These are phyloP conservation scores for Brachypodius melanocephalos DNA, from an alignment of 2,113 vertebrate species.

Conservation along the genomic window DNA sequence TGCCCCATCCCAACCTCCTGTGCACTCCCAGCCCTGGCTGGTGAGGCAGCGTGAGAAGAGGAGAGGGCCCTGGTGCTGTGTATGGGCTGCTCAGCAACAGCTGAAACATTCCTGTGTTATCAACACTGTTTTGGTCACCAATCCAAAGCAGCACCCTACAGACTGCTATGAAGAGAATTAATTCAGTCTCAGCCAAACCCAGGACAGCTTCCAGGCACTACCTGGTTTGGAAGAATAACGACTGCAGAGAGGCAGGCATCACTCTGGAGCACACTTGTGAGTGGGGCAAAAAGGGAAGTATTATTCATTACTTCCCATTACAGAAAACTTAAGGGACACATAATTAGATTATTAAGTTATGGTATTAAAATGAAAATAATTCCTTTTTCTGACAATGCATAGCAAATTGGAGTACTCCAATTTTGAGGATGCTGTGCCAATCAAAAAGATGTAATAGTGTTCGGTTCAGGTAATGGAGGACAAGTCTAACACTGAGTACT, in stretches of 20 bases:
- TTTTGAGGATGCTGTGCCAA: not conserved
- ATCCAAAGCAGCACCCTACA: not conserved
- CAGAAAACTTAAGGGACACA: not conserved
- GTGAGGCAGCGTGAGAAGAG: fast-evolving
- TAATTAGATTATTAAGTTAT: not conserved
- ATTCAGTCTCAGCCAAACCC: not conserved
- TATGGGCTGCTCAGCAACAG: not conserved
- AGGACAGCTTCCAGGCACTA: not conserved
- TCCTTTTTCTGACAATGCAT: not conserved
- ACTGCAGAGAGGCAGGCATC: not conserved
- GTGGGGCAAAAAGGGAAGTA: not conserved
- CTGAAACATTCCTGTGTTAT: not conserved
- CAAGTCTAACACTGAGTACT: not conserved
- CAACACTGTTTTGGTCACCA: not conserved
- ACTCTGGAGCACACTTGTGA: fast-evolving
- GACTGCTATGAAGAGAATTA: not conserved
- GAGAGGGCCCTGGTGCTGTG: not conserved
- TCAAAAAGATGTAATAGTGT: not conserved
- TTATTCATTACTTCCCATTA: not conserved
- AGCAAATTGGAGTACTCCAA: not conserved
- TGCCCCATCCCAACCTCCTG: not conserved
- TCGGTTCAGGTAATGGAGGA: not conserved
- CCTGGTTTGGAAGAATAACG: not conserved
- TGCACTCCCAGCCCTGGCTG: fast-evolving
- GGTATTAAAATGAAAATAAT: not conserved